Evolutionary conservation across 2,797 vertebrate species (phyloP), one percentile per base, ranked within the genome.

Genomic region (Sebastes glaucus): DNA sequence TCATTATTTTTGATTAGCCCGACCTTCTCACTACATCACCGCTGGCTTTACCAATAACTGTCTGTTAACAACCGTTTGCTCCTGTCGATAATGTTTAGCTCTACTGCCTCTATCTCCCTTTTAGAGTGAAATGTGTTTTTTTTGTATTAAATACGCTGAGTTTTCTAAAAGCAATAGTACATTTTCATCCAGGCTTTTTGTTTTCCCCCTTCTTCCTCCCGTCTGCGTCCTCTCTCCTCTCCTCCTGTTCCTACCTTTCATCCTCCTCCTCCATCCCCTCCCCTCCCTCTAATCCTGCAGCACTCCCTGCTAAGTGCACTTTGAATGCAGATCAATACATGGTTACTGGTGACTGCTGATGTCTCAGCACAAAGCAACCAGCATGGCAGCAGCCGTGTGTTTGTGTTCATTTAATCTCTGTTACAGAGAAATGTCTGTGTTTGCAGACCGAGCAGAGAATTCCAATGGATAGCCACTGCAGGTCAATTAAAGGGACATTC

Each of bases 301-400:
- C 85, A 87, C 85, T 84, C 76, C 74, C 76, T 75, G 82, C 71
- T 89, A 90, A 93, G 88, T 92, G 90, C 86, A 75, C 87, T 88
- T 88, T 88, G 78, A 88, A 91, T 87, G 82, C 70, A 82, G 87
- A 92, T 93, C 90, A 89, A 92, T 93, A 89, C 57, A 10, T 63
- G 70, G 81, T 81, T 75, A 75, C 81, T 83, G 78, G 69, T 88
- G 78, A 81, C 82, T 76, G 82, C 81, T 91, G 85, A 84, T 85
- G 89, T 87, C 78, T 91, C 82, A 85, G 88, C 82, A 88, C 82
- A 90, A 88, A 88, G 78, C 71, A 82, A 81, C 75, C 80, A 73
- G 77, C 83, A 80, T 66, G 66, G 77, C 69, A 75, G 65, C 60
- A 57, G 61, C 27, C 46, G 35, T 38, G 10, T 63, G 33, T 75